Evolutionary conservation across 2,797 vertebrate species (phyloP), one percentile per base, ranked within the genome.

Genomic region (Alosa sapidissima): DNA sequence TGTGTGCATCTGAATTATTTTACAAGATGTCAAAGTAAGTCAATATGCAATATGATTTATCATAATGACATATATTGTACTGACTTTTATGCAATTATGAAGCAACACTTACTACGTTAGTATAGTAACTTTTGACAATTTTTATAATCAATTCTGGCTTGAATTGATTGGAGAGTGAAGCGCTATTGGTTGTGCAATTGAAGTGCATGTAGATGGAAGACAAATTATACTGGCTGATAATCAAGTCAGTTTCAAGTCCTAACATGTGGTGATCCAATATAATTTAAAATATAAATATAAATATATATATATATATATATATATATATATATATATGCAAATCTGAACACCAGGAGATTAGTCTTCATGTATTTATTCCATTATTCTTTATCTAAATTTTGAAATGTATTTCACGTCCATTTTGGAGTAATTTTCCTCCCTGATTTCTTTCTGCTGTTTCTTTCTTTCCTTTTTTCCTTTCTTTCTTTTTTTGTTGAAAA

Each of bases 401-500:
- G 13, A 14, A 16, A 45, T 75, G 16, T 75, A 75, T 75, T 75
- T 65, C 19, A 58, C 1, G 19, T 21, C 0, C 55, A 58, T 58
- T 58, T 72, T 72, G 28, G 24, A 33, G 13, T 41, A 2, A 36
- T 81, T 84, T 87, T 84, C 81, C 82, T 83, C 85, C 84, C 85
- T 88, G 90, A 91, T 89, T 89, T 93, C 11, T 45, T 78, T 21
- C 16, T 45, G 89, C 86, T 92, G 87, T 78, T 94, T 92, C 94
- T 72, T 72, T 36, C 28, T 33, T 55, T 60, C 54, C 93, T 92
- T 92, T 96, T 89, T 93, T 94, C 92, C 94, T 93, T 96, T 75
- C 83, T 47, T 33, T 5, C 13, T 41, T 93, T 91, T 92, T 93
- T 92, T 89, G 88, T 88, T 92, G 91, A 92, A 95, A 95, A 93